Conservation (phyloP, 2,113 vertebrate species). For the Tenrec ecaudatus region DNA sequence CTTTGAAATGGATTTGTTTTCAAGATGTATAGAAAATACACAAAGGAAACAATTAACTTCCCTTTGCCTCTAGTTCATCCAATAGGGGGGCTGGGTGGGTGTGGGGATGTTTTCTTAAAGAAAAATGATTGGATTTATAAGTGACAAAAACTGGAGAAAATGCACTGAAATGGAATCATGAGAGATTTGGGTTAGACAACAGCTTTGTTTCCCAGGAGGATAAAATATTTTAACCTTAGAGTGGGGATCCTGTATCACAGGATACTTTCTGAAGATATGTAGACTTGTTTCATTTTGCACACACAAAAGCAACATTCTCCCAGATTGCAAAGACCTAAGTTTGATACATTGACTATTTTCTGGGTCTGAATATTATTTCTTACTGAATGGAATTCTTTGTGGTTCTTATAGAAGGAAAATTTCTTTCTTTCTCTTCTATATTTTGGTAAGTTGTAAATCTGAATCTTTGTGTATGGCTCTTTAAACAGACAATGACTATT, state of each 20-base stretch:
- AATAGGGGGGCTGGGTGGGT: background rate
- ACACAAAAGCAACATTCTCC: background rate
- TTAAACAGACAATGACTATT: constrained; percentile 19
- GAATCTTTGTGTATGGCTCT: constrained; percentile 21
- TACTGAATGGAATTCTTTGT: background rate
- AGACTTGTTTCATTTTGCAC: background rate
- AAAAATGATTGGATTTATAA: background rate
- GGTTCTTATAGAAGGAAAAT: background rate
- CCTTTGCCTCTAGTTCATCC: background rate
- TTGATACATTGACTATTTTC: constrained; percentile 6
- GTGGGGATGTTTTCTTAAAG: constrained; percentile 22
- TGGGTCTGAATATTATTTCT: background rate
- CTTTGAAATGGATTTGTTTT: constrained; percentile 55
- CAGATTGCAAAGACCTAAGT: background rate
- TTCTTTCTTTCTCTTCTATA: background rate
- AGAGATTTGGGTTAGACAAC: constrained; percentile 7
- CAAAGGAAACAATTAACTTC: background rate
- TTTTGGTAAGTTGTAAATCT: constrained; percentile 25
- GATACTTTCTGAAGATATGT: background rate
- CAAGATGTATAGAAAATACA: background rate
- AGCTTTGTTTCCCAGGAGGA: background rate
- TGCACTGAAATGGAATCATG: background rate
- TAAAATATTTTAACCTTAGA: background rate
- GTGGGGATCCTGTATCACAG: background rate
- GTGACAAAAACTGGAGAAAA: constrained; percentile 23